phyloP scores from a whole-genome alignment of 2,797 vertebrate genomes.

The Chiroxiphia lanceolata region DNA sequence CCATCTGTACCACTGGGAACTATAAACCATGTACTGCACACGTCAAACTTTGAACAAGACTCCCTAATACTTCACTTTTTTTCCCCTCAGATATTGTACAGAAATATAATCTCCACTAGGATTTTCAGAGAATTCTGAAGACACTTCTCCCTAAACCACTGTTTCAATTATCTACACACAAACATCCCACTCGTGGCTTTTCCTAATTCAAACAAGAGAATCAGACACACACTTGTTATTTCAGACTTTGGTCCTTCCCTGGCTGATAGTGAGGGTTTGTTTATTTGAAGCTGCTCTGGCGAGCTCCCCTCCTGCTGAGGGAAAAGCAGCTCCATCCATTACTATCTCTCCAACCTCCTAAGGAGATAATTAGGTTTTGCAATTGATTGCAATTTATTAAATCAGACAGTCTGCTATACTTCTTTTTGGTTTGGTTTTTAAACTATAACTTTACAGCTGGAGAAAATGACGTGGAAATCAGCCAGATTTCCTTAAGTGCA shows the following conservation, averaged over 20 bases:
- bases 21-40: background rate
- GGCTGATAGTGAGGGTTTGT: background rate
- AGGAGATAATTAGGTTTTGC: constrained; percentile 70
- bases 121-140: background rate
- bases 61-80: background rate
- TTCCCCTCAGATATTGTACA: background rate
- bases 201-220: background rate
- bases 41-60: background rate
- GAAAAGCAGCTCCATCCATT: constrained; percentile 63
- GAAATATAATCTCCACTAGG: background rate
- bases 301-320: constrained; percentile 45
- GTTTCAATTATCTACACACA: background rate
- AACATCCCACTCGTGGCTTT: background rate
- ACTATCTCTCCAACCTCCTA: constrained; percentile 55
- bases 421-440: background rate
- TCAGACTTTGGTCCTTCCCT: background rate
- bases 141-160: background rate
- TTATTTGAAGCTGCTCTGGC: constrained; percentile 28
- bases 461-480: background rate
- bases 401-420: constrained; percentile 62
- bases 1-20: background rate
- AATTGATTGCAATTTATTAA: constrained; percentile 79
- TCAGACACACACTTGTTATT: background rate
- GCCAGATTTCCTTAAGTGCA: background rate
- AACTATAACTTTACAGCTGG: background rate